These are phyloP conservation scores for Sebastes taczanowskii DNA, from an alignment of 2,797 vertebrate species.

Conservation along the genomic window DNA sequence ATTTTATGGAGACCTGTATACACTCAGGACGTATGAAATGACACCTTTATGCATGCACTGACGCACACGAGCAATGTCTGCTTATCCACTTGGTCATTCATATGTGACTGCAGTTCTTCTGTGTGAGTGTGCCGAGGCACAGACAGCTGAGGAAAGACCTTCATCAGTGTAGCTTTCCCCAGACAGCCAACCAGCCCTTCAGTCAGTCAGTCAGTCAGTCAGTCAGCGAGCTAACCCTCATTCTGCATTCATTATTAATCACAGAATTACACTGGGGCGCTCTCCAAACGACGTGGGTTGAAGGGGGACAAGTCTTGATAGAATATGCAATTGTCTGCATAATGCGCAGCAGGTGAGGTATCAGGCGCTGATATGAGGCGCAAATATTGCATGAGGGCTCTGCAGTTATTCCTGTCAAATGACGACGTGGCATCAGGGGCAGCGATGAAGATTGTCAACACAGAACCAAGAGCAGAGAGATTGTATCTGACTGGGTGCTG, in stretches of 20 bases:
- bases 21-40: background rate
- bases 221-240: slow-evolving; percentile 38
- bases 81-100: background rate
- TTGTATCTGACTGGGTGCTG: background rate
- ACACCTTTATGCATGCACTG: background rate
- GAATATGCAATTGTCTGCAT: slow-evolving; percentile 70
- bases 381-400: slow-evolving; percentile 53
- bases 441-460: background rate
- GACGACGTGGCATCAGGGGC: background rate
- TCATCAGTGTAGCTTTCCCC: slow-evolving; percentile 63
- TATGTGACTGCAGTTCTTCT: slow-evolving; percentile 16
- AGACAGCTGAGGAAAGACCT: slow-evolving; percentile 54
- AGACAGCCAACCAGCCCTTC: slow-evolving; percentile 55
- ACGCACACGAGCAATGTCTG: background rate
- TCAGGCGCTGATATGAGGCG: slow-evolving; percentile 26
- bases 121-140: slow-evolving; percentile 2
- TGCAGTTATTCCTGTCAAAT: slow-evolving; percentile 33
- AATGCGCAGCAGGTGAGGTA: slow-evolving; percentile 46
- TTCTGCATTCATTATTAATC: slow-evolving; percentile 76
- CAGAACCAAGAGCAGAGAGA: background rate
- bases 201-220: slow-evolving; percentile 45
- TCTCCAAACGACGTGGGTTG: slow-evolving; percentile 47
- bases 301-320: slow-evolving; percentile 52
- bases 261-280: slow-evolving; percentile 51
- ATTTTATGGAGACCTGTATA: background rate